These are phyloP conservation scores for Neogale vison DNA, from an alignment of 2,113 vertebrate genomes.

Conservation along the genomic window DNA sequence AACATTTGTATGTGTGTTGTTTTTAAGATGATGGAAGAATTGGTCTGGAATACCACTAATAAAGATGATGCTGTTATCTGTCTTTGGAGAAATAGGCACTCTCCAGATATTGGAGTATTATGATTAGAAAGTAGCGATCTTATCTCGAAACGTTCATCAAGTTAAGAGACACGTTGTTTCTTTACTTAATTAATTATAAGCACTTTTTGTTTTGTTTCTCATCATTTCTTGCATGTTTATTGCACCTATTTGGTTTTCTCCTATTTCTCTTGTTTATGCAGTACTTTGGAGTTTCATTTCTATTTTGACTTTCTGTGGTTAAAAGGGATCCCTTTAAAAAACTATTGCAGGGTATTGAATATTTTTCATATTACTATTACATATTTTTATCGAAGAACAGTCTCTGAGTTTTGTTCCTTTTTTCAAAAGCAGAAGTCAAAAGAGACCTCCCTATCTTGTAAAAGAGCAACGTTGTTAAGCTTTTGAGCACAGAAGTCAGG, in stretches of 20 bases:
- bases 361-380: slow-evolving; percentile 1
- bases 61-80: neutral
- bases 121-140: neutral
- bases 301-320: neutral
- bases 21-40: slow-evolving; percentile 12
- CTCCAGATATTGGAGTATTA: neutral
- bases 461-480: neutral
- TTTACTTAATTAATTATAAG: slow-evolving; percentile 31
- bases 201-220: slow-evolving; percentile 14
- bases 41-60: neutral
- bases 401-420: neutral
- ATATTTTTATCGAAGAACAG: neutral
- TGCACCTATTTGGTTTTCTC: slow-evolving; percentile 25
- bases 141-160: neutral
- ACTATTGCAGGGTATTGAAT: neutral
- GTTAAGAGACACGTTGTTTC: neutral
- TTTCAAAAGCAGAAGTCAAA: slow-evolving; percentile 31
- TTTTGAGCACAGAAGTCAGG: neutral
- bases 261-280: slow-evolving; percentile 31
- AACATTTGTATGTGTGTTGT: neutral
- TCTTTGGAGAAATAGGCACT: slow-evolving; percentile 4
- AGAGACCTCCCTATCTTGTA: neutral
- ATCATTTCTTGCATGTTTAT: slow-evolving; percentile 29
- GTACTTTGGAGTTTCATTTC: neutral
- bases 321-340: neutral